Evolutionary conservation across 2,888 invertebrate species (phyloP).

Genomic region (Drosophila limbata): DNA sequence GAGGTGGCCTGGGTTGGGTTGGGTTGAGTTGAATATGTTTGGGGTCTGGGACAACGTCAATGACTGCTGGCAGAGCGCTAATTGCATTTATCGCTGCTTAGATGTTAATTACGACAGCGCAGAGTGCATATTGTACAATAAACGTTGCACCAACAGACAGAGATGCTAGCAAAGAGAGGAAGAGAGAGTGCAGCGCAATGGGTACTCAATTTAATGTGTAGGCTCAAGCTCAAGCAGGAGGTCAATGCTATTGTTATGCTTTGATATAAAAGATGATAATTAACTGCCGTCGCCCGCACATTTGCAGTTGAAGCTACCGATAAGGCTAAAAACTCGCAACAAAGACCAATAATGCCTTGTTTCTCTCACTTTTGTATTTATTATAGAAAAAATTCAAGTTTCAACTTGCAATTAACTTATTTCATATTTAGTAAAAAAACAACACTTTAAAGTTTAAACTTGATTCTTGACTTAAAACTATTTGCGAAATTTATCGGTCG

Average conservation of each 20-base stretch:
- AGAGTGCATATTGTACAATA: constrained; percentile 54
- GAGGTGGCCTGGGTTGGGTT: constrained; percentile 38
- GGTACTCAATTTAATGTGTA: constrained; percentile 22
- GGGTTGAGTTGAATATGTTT: constrained; percentile 11
- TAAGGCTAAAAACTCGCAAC: constrained; percentile 19
- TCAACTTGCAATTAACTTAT: no score
- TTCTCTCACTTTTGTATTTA: no score
- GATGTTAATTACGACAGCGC: constrained; percentile 74
- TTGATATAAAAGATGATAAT: constrained; percentile 42
- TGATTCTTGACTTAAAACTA: no score
- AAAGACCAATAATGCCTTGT: not conserved
- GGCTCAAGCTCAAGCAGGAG: constrained; percentile 51
- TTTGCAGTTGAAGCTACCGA: constrained; percentile 28
- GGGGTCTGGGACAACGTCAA: constrained; percentile 43
- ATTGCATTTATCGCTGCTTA: constrained; percentile 76
- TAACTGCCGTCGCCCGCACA: constrained; percentile 35
- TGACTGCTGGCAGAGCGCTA: constrained; percentile 59
- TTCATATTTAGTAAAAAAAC: no score
- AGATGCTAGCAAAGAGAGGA: not conserved
- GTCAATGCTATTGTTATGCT: constrained; percentile 58
- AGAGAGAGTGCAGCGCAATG: not conserved
- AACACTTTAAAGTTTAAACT: no score
- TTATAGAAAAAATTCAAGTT: no score
- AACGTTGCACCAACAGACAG: constrained; percentile 22
- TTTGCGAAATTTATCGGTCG: no score